Evolutionary conservation across 2,113 vertebrate genomes (phyloP), one percentile per base, ranked within the genome.

Genomic region (Lates calcarifer): DNA sequence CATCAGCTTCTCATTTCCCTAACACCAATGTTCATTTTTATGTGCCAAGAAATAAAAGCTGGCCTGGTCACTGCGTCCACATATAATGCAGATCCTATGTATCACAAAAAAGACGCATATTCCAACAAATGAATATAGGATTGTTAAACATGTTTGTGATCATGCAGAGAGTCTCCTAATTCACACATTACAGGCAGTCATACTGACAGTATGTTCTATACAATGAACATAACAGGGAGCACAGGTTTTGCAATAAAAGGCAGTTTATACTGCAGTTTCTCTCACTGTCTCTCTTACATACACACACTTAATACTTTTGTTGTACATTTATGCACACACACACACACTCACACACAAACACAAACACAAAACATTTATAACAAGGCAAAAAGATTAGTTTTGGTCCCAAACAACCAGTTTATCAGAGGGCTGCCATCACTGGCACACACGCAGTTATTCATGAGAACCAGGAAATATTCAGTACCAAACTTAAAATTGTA

Each of bases 301-400:
- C 43, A 72, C 78, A 78, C 61, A 74, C 56, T 13, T 76, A 91
- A 91, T 85, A 90, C 84, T 88, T 89, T 71, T 69, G 69, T 69
- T 82, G n/a, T 20, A 74, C 56, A 75, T 57, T 49, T 15, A 70
- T 33, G 45, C 51, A 20, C 26, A 20, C 26, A 66, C 15, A 45
- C 13, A 43, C 24, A 65, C 37, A 41, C 65, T 56, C 47, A 53
- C 22, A 28, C 37, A 58, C n/a, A 56, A 7, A 69, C 1, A 35
- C 1, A 61, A 6, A 61, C 3, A 55, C 15, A 74, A 56, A 74
- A 77, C 61, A 72, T 51, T 33, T 57, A 51, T 10, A 64, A 62
- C 18, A 47, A 80, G 53, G 81, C 55, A 85, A 75, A 73, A 47
- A 12, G 5, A 51, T 56, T 28, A 13, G 12, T 57, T 80, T 87